Percentiles rank a stretch among this genome's conserved stretches.
These are phyloP conservation scores for Phallusia fumigata DNA, from an alignment of 23 tunicate species.

Conservation along the genomic window DNA sequence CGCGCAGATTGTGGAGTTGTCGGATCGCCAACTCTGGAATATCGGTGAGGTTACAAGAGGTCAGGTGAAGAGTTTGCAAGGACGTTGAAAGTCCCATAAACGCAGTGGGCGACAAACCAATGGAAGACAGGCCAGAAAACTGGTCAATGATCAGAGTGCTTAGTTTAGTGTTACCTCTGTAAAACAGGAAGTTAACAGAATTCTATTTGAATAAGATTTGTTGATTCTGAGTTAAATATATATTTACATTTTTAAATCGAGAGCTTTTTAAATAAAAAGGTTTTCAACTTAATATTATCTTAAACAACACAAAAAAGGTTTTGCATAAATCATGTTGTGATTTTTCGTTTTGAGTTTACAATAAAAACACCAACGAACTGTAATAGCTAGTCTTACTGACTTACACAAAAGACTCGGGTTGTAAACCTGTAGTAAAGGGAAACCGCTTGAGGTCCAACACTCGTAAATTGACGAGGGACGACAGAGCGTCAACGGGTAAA, in stretches of 20 bases:
- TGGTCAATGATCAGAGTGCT: background rate
- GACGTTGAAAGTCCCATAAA: background rate
- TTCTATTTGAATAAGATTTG: too few species aligned
- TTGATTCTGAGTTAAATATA: too few species aligned
- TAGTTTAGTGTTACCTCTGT: background rate
- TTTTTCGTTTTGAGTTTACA: too few species aligned
- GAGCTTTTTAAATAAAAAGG: too few species aligned
- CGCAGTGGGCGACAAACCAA: background rate
- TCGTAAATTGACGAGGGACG: slow-evolving; percentile 1
- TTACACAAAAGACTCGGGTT: background rate
- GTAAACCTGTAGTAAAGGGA: slow-evolving; percentile 14
- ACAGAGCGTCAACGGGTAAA: slow-evolving; percentile 22
- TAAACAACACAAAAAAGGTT: too few species aligned
- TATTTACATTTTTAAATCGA: too few species aligned
- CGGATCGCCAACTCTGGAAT: background rate
- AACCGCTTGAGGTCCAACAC: slow-evolving; percentile 18
- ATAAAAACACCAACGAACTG: too few species aligned
- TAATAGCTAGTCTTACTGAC: background rate
- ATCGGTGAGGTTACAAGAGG: slow-evolving; percentile 1
- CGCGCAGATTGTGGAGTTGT: background rate
- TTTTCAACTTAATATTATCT: too few species aligned
- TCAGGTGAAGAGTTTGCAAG: background rate
- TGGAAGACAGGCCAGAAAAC: background rate
- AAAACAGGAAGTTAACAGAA: too few species aligned
- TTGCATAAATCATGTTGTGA: too few species aligned